Evolutionary conservation across 64 coral and sea anemone genomes (phyloP).

Genomic region (Stylophora pistillata): DNA sequence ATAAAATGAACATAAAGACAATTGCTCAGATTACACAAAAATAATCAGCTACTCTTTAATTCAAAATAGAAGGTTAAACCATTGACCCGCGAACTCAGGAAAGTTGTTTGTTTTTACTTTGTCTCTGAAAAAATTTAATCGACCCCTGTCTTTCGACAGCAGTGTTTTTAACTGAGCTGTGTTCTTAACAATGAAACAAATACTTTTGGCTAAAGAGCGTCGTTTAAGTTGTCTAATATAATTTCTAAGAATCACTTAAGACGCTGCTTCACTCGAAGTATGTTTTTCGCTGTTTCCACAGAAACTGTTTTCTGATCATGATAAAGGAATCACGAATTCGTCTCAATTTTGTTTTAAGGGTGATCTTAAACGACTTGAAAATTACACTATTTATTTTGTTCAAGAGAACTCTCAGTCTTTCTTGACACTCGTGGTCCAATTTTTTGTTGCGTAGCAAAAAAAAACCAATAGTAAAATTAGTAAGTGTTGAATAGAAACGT

Average conservation of each 20-base stretch:
- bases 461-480: no score
- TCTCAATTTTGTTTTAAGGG: background rate
- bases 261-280: background rate
- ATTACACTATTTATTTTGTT: background rate
- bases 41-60: background rate
- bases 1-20: background rate
- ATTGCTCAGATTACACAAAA: background rate
- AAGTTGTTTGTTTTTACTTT: background rate
- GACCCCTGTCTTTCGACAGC: background rate
- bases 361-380: background rate
- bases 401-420: no score
- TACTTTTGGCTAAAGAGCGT: background rate
- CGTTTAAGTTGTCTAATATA: background rate
- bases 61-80: background rate
- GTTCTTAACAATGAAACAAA: background rate
- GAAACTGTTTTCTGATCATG: background rate
- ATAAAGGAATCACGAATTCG: conserved; percentile 29
- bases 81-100: background rate
- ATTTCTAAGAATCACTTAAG: no score
- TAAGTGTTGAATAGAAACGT: no score
- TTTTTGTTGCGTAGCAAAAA: no score
- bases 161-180: background rate
- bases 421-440: no score
- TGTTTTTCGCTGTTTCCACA: background rate
- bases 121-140: background rate